Evolutionary conservation across 2,888 invertebrate genomes (phyloP).

Genomic region (Agriopis aurantiaria): DNA sequence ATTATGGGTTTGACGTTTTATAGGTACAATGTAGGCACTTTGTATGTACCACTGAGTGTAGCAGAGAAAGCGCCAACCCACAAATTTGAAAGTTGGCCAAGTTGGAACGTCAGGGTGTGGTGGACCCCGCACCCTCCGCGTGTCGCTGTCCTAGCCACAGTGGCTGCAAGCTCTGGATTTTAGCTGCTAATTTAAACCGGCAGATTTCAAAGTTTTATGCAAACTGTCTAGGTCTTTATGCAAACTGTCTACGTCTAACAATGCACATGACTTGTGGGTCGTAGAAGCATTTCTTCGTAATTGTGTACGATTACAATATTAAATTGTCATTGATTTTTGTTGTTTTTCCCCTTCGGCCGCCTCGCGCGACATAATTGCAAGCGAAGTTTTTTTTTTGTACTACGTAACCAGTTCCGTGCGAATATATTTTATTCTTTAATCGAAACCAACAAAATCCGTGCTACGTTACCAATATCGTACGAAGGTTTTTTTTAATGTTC

Average conservation of each 20-base stretch:
- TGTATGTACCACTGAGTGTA: conserved; percentile 47
- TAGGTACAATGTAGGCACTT: conserved; percentile 3
- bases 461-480: too few relatives aligned
- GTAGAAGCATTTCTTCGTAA: neutral
- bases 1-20: neutral
- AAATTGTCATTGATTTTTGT: too few relatives aligned
- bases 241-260: neutral
- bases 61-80: conserved; percentile 76
- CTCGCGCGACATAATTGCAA: too few relatives aligned
- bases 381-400: too few relatives aligned
- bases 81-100: conserved; percentile 83
- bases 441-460: too few relatives aligned
- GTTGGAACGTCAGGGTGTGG: conserved; percentile 71
- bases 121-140: conserved; percentile 56
- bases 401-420: too few relatives aligned
- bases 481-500: too few relatives aligned
- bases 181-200: conserved; percentile 4
- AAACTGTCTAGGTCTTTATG: conserved; percentile 5
- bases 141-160: conserved; percentile 50
- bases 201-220: conserved; percentile 15
- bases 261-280: neutral
- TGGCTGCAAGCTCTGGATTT: conserved; percentile 24
- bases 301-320: neutral
- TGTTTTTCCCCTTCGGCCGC: too few relatives aligned
- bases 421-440: too few relatives aligned